phyloP scores from a whole-genome alignment of 2,888 invertebrate genomes.

The Fragum fragum region DNA sequence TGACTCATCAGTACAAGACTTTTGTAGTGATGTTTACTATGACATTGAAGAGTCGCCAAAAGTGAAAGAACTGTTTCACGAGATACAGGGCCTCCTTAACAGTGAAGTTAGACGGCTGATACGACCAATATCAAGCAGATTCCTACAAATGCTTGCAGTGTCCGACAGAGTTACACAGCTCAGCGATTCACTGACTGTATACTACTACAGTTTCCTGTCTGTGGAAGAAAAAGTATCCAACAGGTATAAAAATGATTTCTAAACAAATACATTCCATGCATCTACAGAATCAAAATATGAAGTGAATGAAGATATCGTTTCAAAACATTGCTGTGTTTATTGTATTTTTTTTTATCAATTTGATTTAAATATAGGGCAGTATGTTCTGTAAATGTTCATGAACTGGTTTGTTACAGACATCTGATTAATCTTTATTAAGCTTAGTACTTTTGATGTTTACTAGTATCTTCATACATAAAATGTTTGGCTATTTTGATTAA shows the following conservation, averaged over 20 bases:
- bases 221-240: conserved; percentile 42
- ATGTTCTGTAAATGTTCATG: no score
- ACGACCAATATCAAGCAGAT: conserved; percentile 45
- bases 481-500: no score
- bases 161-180: conserved; percentile 15
- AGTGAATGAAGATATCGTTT: background rate
- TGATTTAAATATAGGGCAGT: background rate
- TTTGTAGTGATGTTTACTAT: conserved; percentile 45
- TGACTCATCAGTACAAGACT: conserved; percentile 16
- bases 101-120: conserved; percentile 32
- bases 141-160: conserved; percentile 50
- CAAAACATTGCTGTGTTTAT: background rate
- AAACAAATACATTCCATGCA: background rate
- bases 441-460: no score
- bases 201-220: conserved; percentile 44
- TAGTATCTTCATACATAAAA: no score
- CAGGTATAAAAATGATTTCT: conserved; percentile 26
- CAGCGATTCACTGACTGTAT: conserved; percentile 31
- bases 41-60: conserved; percentile 57
- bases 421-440: no score
- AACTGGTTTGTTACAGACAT: no score
- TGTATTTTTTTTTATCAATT: background rate
- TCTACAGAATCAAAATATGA: background rate
- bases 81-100: conserved; percentile 36
- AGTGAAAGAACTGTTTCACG: conserved; percentile 31